Evolutionary conservation across 2,888 invertebrate genomes (phyloP), one percentile per base, ranked within the genome.

Genomic region (Drosophila prostipennis): DNA sequence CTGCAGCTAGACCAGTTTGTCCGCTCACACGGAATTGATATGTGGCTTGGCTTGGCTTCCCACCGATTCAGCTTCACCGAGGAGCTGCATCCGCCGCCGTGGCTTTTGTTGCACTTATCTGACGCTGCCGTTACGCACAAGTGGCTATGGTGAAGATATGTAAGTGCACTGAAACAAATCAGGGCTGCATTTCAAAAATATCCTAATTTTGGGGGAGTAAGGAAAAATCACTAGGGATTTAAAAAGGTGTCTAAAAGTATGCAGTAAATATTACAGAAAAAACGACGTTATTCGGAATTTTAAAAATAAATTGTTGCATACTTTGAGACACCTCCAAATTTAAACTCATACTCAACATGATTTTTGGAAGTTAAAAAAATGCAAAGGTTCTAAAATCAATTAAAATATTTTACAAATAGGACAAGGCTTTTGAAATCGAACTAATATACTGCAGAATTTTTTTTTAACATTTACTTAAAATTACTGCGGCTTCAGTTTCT

Each of bases 1-100:
- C 64, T 55, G 29, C 65, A 61, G 26, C 70, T 51, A 54, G 42
- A 57, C 48, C 16, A 72, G 76, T 74, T 72, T 79, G 80, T 63
- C 67, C 83, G 72, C 55, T 85, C 82, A 84, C 74, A 82, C 72
- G 83, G 84, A 86, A 85, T 85, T 86, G 86, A 86, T 82, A 80
- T 76, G 76, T 76, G 78, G 81, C 77, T 72, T 59, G 78, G 81
- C 77, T 72, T 59, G 59, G 69, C 65, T 64, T 59, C 42, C 51
- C 49, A 58, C 42, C 63, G 59, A 72, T 7, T 19, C 42, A 14
- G 39, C 34, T 34, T 11, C 34, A 34, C 39, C 39, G 14, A 40
- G 14, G 3, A 40, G 14, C 39, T 39, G 39, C 55, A 55, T 56
- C 59, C 55, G 48, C 55, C 42, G 75, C 80, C 77, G 36, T 61